Evolutionary conservation across 2,888 invertebrate species (phyloP).

Genomic region (Flexamia atlantica): DNA sequence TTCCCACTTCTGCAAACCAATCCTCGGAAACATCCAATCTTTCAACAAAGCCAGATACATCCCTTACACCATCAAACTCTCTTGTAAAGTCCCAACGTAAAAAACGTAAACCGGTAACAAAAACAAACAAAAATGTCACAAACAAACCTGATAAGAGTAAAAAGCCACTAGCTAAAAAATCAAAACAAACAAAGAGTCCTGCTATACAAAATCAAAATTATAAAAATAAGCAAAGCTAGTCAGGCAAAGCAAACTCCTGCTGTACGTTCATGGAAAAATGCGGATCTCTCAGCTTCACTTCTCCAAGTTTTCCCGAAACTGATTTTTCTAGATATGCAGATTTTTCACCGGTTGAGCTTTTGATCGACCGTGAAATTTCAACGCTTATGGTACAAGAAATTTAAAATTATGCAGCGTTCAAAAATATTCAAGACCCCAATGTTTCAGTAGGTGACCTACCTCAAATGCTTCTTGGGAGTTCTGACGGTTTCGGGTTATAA

Average conservation of each 20-base stretch:
- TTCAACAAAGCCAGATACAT: conserved; percentile 17
- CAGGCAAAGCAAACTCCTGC: not conserved
- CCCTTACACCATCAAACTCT: conserved; percentile 36
- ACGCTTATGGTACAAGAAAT: conserved; percentile 48
- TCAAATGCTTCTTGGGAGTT: conserved; percentile 66
- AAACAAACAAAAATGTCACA: conserved; percentile 10
- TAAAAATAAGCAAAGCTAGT: not conserved
- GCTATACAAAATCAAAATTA: conserved; percentile 1
- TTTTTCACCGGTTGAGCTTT: conserved; percentile 60
- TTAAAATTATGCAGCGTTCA: conserved; percentile 58
- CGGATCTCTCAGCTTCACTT: conserved; percentile 37
- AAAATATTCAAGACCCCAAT: conserved; percentile 55
- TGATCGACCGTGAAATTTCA: conserved; percentile 52
- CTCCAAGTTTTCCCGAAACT: conserved; percentile 53
- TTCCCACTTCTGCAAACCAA: not conserved
- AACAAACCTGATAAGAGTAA: conserved; percentile 14
- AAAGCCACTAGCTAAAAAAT: not conserved
- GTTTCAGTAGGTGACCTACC: conserved; percentile 53
- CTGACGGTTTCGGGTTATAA: conserved; percentile 68
- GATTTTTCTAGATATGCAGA: conserved; percentile 54
- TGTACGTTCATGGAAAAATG: conserved; percentile 46
- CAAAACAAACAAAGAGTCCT: conserved; percentile 10
- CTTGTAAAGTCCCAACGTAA: conserved; percentile 6
- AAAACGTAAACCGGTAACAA: conserved; percentile 18
- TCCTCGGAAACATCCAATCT: not conserved